Percentiles rank a stretch among this genome's conserved stretches.
These are phyloP conservation scores for Pseudochromis fuscus DNA, from an alignment of 2,797 vertebrate species.

Conservation along the genomic window DNA sequence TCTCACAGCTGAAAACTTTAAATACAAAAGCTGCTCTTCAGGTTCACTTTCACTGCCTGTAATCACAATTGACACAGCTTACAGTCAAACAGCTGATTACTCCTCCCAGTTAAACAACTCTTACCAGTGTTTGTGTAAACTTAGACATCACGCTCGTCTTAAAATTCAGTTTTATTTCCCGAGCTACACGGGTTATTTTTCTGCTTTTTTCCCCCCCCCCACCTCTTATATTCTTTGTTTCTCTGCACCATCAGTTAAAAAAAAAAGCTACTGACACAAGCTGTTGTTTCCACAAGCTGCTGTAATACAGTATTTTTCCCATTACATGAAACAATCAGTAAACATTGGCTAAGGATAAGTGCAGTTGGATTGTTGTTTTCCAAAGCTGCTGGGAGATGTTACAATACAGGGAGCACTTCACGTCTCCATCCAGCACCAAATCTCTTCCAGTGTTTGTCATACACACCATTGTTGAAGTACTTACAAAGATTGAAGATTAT, in stretches of 20 bases:
- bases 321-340: slow-evolving; percentile 65
- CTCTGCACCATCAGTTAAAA: slow-evolving; percentile 21
- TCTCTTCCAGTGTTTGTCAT: slow-evolving; percentile 83
- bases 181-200: slow-evolving; percentile 7
- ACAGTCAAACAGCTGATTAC: slow-evolving; percentile 62
- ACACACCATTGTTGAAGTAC: slow-evolving; percentile 83
- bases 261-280: slow-evolving; percentile 7
- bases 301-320: slow-evolving; percentile 42
- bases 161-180: slow-evolving; percentile 14
- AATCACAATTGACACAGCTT: slow-evolving; percentile 69
- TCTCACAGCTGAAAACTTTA: slow-evolving; percentile 85
- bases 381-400: slow-evolving; percentile 69
- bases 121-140: slow-evolving; percentile 44
- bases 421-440: slow-evolving; percentile 84
- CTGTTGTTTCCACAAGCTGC: slow-evolving; percentile 27
- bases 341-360: slow-evolving; percentile 63
- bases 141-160: slow-evolving; percentile 22
- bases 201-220: no score
- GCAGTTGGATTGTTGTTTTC: slow-evolving; percentile 70
- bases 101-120: slow-evolving; percentile 51
- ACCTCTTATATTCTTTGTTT: slow-evolving; percentile 12
- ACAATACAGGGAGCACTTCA: slow-evolving; percentile 75
- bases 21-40: slow-evolving; percentile 78
- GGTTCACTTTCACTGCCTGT: slow-evolving; percentile 71
- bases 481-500: slow-evolving; percentile 85